These are phyloP conservation scores for Platalea minor DNA, from an alignment of 2,797 vertebrate species.

Conservation along the genomic window DNA sequence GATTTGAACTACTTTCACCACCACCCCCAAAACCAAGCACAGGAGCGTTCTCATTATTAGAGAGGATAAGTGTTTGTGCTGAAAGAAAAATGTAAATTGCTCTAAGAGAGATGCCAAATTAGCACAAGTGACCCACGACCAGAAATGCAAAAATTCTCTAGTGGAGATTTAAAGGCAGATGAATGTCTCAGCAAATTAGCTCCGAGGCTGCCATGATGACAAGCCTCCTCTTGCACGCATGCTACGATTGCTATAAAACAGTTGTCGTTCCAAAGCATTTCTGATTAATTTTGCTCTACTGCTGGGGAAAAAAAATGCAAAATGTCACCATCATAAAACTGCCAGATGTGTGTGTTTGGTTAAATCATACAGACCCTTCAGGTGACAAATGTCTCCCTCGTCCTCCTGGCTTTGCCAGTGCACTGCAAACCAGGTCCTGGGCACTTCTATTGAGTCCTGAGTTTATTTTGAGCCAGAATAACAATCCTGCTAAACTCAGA, in stretches of 20 bases:
- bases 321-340: not conserved
- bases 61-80: constrained; percentile 25
- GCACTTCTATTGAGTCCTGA: not conserved
- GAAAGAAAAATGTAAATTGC: constrained; percentile 52
- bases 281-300: constrained; percentile 9
- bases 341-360: not conserved
- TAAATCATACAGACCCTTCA: not conserved
- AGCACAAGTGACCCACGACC: constrained; percentile 24
- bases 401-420: not conserved
- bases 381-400: not conserved
- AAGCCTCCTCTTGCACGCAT: not conserved
- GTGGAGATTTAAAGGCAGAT: not conserved
- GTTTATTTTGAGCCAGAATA: not conserved
- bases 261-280: not conserved
- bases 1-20: constrained; percentile 27
- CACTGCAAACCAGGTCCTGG: not conserved
- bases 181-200: constrained; percentile 25
- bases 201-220: not conserved
- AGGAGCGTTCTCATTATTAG: not conserved
- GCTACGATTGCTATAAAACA: not conserved
- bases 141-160: not conserved
- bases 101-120: constrained; percentile 25
- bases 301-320: not conserved
- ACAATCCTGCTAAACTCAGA: not conserved
- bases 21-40: constrained; percentile 6